Base-by-base conservation (phyloP, 92 coral and sea anemone species). In the Plumapathes pennacea region DNA sequence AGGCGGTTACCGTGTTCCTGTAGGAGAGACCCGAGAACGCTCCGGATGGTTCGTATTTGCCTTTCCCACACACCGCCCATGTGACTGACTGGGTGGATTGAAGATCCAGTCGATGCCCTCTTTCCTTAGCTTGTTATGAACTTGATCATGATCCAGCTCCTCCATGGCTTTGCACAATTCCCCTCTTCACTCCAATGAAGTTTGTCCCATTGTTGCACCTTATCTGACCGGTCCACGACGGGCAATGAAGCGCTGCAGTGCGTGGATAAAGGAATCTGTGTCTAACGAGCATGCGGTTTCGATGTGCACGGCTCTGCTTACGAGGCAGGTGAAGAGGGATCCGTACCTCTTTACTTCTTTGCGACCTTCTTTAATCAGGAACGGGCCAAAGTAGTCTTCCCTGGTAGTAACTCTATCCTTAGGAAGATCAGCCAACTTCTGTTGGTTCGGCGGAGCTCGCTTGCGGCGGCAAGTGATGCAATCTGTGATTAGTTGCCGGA, bases 1-100 rank as follows among this genome's bases (percentile, higher is more conserved):
- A 79, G 59, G 32, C 74, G 72, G 25, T 55, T 12, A 31, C 85
- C 74, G 38, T 71, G 74, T 60, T 70, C 84, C 7, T 38, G 68
- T 24, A 77, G 50, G 20, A 77, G 43, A 9, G 58, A 67, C 0
- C 75, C 64, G 18, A 76, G 83, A 24, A 66, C 69, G 30, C 57
- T 76, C 44, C 69, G 57, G 7, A 76, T 67, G 10, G 76, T 54
- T 22, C 76, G 47, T 32, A 69, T 77, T 30, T 68, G 84, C 32
- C 71, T 62, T 25, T 80, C 87, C 82, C 77, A 81, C 4, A 51
- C 42, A 26, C 87, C 77, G 25, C 87, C 77, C 82, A 75, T 82
- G 52, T 74, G 83, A 25, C 61, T 45, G 32, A 63, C 76, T 1
- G 69, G 69, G 76, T 54, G 62, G 76, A 17, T 67, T 76, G 50